Base-by-base conservation (phyloP, 2,888 invertebrate species). In the Drosophila neotestacea region DNA sequence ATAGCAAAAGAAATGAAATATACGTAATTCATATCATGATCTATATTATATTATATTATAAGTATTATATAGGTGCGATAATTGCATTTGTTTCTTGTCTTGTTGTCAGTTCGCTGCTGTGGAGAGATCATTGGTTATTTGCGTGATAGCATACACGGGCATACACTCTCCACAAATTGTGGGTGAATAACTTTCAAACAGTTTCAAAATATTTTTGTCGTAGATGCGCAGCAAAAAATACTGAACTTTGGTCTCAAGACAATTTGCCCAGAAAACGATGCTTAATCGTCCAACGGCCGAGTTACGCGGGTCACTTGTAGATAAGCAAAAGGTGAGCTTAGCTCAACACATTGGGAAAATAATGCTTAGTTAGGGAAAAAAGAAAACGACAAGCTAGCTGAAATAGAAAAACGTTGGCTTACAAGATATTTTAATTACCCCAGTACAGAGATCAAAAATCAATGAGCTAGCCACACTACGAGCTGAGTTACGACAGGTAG, bases 151-250 rank as follows among this genome's bases (percentile, higher is more conserved):
- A 38, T 4, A 7, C 34, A 47, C 46, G n/a, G 38, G 42, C 58
- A 16, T 16, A 16, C 60, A 54, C 59, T 64, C 52, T 59, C 13
- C 58, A 42, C n/a, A 27, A 61, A 55, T 73, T 61, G 81, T 81
- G 87, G 88, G 83, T 84, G 85, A 84, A 84, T 85, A 84, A 85
- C 88, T 69, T 75, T 62, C 46, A 22, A n/a, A 30, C 59, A 48
- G 48, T 44, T 48, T 60, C 59, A 50, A 74, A 70, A 76, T 59
- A 76, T 36, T 52, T 67, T 52, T 48, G 22, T 70, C 41, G 70
- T 61, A 58, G 70, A 51, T 58, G 46, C 44, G 27, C 28, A 28
- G 68, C 61, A 59, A 44, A 69, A 77, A 44, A 22, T 22, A 1
- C 7, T 73, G 87, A 78, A 78, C 83, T 73, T 88, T 74, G 79